Conservation (phyloP, 2,888 invertebrate species). For the Agapetus fuscipes region DNA sequence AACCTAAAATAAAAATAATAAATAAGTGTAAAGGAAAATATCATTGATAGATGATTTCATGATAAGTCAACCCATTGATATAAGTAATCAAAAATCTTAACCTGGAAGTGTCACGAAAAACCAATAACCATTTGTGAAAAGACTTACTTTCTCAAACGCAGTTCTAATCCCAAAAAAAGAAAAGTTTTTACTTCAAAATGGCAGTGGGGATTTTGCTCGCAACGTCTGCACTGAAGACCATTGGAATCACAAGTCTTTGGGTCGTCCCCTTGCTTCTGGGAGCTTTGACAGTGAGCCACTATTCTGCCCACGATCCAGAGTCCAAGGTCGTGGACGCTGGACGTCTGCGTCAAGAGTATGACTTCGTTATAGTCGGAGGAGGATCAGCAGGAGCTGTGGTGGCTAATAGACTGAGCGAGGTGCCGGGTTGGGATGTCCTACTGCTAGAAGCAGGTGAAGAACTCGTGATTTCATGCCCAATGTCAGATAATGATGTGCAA, state of each 20-base stretch:
- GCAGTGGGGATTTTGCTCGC: constrained; percentile 64
- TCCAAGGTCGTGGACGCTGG: constrained; percentile 61
- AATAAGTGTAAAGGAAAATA: too few relatives aligned
- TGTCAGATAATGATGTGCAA: constrained; percentile 2
- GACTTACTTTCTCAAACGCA: too few relatives aligned
- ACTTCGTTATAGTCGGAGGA: constrained; percentile 75
- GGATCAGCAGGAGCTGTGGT: constrained; percentile 88
- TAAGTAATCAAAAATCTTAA: too few relatives aligned
- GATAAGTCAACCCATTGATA: too few relatives aligned
- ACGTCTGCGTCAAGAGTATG: constrained; percentile 65
- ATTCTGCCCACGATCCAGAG: constrained; percentile 74
- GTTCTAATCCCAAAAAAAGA: too few relatives aligned
- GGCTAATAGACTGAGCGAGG: constrained; percentile 70
- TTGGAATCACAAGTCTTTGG: constrained; percentile 74
- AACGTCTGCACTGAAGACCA: constrained; percentile 68
- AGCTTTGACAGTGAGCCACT: constrained; percentile 70
- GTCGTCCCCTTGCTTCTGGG: constrained; percentile 74
- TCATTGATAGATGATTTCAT: too few relatives aligned
- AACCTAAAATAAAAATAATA: too few relatives aligned
- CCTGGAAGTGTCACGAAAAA: too few relatives aligned
- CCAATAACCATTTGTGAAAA: too few relatives aligned
- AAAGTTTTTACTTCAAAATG: too few relatives aligned
- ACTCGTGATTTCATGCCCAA: constrained; percentile 1
- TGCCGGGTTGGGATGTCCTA: constrained; percentile 65
- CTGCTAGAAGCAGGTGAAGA: constrained; percentile 67